These are phyloP conservation scores for Lordiphosa collinella DNA, from an alignment of 1,140 invertebrate species.

Conservation along the genomic window DNA sequence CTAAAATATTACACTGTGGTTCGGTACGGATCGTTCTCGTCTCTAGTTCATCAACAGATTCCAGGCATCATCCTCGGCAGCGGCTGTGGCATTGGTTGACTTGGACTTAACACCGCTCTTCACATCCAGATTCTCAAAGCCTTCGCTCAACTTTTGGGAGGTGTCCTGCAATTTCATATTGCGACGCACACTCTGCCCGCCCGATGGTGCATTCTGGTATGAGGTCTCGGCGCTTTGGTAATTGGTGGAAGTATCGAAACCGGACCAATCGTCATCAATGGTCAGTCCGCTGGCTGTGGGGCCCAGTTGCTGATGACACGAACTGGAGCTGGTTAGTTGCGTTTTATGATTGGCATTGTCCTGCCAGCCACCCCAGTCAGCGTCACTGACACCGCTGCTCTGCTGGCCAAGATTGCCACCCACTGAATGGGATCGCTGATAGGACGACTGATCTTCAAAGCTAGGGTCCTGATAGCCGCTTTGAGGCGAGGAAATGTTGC, in stretches of 20 bases:
- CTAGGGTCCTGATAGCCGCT: conserved; percentile 68
- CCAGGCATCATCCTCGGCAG: conserved; percentile 82
- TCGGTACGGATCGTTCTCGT: conserved; percentile 1
- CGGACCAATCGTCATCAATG: conserved; percentile 63
- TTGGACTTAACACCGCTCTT: conserved; percentile 78
- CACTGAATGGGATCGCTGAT: conserved; percentile 75
- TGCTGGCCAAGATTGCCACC: conserved; percentile 65
- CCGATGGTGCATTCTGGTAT: conserved; percentile 67
- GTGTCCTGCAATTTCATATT: conserved; percentile 67
- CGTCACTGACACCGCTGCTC: conserved; percentile 61
- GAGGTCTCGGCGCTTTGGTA: conserved; percentile 68
- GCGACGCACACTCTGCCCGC: conserved; percentile 44
- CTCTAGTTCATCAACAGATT: conserved; percentile 82
- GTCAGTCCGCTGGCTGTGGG: conserved; percentile 13
- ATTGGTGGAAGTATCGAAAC: conserved; percentile 49
- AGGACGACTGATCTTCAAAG: conserved; percentile 54
- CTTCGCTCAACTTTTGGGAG: conserved; percentile 75
- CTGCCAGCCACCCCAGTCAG: conserved; percentile 74
- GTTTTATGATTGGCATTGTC: conserved; percentile 60
- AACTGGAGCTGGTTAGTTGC: conserved; percentile 66
- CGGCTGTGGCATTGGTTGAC: conserved; percentile 15
- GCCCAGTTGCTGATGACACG: conserved; percentile 63
- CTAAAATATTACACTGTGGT: conserved; percentile 29
- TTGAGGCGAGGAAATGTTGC: conserved; percentile 80
- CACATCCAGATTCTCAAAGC: conserved; percentile 81